Percentiles rank a stretch among this genome's conserved stretches.
phyloP scores from a whole-genome alignment of 2,888 invertebrate genomes.

The Tortricodes alternella region DNA sequence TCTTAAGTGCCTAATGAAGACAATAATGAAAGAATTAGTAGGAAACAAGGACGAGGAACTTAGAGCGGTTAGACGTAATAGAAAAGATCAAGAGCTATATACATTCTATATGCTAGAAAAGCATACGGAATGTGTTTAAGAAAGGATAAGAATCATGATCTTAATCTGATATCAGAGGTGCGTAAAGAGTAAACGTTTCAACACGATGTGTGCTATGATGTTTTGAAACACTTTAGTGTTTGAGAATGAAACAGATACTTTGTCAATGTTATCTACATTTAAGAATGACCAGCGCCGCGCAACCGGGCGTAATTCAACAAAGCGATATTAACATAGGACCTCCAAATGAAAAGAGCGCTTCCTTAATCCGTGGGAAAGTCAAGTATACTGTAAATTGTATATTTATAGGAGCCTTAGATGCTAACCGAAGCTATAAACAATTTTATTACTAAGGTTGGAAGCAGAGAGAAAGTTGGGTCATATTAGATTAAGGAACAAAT shows the following conservation, averaged over 20 bases:
- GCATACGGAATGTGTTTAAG: constrained; percentile 3
- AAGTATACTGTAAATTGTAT: background rate
- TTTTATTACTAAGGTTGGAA: constrained; percentile 42
- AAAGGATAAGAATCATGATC: constrained; percentile 37
- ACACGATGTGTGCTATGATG: constrained; percentile 43
- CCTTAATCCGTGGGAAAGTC: constrained; percentile 38
- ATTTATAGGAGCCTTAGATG: constrained; percentile 26
- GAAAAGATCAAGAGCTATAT: no score
- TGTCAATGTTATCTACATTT: constrained; percentile 38
- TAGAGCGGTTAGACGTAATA: no score
- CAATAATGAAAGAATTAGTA: background rate
- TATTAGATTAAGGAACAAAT: constrained; percentile 51
- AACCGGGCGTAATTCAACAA: constrained; percentile 35
- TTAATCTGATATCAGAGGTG: constrained; percentile 54
- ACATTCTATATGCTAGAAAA: background rate
- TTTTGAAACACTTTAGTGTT: constrained; percentile 52
- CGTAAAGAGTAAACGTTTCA: constrained; percentile 53
- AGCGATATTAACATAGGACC: constrained; percentile 40
- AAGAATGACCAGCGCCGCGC: constrained; percentile 34
- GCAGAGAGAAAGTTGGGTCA: constrained; percentile 58
- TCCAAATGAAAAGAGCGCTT: constrained; percentile 35
- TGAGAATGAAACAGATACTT: constrained; percentile 42
- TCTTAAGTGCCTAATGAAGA: constrained; percentile 3
- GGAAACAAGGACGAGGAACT: background rate
- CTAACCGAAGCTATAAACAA: constrained; percentile 41